Evolutionary conservation across 2,888 invertebrate genomes (phyloP).

Genomic region (Resseliella maxima): DNA sequence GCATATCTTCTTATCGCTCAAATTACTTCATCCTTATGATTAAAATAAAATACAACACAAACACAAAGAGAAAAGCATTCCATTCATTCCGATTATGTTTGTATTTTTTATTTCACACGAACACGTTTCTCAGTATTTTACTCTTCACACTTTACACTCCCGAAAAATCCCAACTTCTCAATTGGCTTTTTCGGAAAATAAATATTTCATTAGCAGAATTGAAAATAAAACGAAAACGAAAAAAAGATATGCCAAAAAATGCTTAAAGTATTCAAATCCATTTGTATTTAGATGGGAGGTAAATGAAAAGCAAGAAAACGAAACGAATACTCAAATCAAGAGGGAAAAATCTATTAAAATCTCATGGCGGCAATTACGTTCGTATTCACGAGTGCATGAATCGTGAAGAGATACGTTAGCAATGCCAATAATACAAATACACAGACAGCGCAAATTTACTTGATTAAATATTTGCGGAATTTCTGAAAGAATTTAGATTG

Average conservation of each 20-base stretch:
- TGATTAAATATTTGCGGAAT: conserved; percentile 53
- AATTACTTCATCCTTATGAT: background rate
- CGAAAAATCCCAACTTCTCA: background rate
- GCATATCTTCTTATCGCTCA: background rate
- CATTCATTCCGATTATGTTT: background rate
- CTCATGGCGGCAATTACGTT: conserved; percentile 41
- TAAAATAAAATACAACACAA: background rate
- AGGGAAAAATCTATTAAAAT: conserved; percentile 43
- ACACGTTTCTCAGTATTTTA: background rate
- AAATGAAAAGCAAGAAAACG: background rate
- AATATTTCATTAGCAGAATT: conserved; percentile 41
- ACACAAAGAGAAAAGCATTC: background rate
- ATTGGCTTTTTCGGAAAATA: conserved; percentile 29
- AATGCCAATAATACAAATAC: conserved; percentile 34
- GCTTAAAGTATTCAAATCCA: background rate
- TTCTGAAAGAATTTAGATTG: conserved; percentile 46
- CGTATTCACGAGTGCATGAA: conserved; percentile 12
- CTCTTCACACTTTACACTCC: background rate
- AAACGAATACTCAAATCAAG: no score
- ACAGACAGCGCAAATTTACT: conserved; percentile 32
- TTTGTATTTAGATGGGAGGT: conserved; percentile 29
- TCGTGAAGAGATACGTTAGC: background rate
- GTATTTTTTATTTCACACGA: background rate
- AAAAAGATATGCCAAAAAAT: background rate
- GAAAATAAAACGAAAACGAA: background rate